phyloP scores from a whole-genome alignment of 2,797 vertebrate genomes.

The Nyctibius grandis region DNA sequence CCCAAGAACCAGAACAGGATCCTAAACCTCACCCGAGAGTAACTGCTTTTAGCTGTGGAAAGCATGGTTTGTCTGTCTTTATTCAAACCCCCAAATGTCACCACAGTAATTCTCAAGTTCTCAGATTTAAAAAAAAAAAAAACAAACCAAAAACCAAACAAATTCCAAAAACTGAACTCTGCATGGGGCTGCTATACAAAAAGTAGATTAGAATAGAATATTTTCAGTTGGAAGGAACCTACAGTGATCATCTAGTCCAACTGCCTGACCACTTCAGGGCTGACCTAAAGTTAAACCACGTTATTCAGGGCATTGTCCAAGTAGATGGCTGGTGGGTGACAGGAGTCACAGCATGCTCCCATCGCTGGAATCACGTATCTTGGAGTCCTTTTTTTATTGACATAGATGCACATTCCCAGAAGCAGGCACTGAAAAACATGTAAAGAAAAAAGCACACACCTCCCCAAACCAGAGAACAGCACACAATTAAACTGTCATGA shows the following conservation, averaged over 20 bases:
- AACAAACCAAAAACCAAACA: too few species aligned
- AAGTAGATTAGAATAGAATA: background rate
- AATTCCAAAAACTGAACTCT: background rate
- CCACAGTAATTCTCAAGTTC: background rate
- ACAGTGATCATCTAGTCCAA: background rate
- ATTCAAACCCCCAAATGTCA: background rate
- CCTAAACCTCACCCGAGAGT: background rate
- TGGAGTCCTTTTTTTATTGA: background rate
- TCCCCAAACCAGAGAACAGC: background rate
- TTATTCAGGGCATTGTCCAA: background rate
- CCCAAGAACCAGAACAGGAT: background rate
- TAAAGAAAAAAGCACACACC: background rate
- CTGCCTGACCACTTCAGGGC: background rate
- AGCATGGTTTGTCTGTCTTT: background rate
- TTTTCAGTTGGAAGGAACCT: background rate
- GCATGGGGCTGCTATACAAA: background rate
- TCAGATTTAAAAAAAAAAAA: background rate
- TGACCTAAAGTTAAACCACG: background rate
- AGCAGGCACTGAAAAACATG: background rate
- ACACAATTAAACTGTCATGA: fast-evolving
- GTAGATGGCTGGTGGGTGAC: background rate
- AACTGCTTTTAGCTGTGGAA: background rate
- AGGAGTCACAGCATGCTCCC: background rate
- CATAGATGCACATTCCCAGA: background rate
- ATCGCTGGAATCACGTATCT: background rate